Evolutionary conservation across 2,797 vertebrate genomes (phyloP).

Genomic region (Poeciliopsis turneri): DNA sequence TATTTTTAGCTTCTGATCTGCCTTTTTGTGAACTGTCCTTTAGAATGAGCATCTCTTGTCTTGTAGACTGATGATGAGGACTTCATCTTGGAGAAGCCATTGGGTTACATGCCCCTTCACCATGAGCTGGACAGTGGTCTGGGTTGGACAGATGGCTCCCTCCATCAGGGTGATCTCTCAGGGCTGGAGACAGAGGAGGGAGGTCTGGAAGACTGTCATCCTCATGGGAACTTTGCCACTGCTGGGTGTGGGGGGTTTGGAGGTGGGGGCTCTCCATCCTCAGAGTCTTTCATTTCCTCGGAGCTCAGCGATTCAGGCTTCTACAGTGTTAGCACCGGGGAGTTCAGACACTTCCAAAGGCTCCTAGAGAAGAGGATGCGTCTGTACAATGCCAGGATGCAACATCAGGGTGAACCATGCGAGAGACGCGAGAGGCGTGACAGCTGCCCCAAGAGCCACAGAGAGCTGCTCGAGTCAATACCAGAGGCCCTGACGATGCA

Average conservation of each 20-base stretch:
- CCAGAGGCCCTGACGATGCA: constrained; percentile 80
- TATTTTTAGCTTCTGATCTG: constrained; percentile 3
- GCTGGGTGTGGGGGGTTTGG: constrained; percentile 60
- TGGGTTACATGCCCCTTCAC: constrained; percentile 76
- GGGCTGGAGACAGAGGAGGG: constrained; percentile 81
- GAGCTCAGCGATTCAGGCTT: constrained; percentile 83
- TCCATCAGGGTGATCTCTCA: constrained; percentile 82
- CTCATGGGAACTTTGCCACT: constrained; percentile 55
- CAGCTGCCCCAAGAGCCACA: constrained; percentile 80
- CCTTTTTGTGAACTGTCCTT: constrained; percentile 8
- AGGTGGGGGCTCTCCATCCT: constrained; percentile 74
- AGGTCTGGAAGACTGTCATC: constrained; percentile 78
- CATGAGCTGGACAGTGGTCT: constrained; percentile 82
- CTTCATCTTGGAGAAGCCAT: constrained; percentile 72
- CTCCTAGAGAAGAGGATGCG: constrained; percentile 82
- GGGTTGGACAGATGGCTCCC: constrained; percentile 81
- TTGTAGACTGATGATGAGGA: constrained; percentile 81
- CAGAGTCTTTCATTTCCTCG: constrained; percentile 79
- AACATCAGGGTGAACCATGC: constrained; percentile 77
- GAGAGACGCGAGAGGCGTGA: constrained; percentile 77
- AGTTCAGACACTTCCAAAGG: constrained; percentile 83
- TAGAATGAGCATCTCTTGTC: constrained; percentile 10
- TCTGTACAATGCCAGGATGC: constrained; percentile 76
- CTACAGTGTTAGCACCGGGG: constrained; percentile 80
- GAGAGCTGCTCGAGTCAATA: constrained; percentile 83